A percentile compares a stretch with the other conserved stretches of the same genome.
Conservation (phyloP, 2,888 invertebrate genomes). For the Drosophila cognata region DNA sequence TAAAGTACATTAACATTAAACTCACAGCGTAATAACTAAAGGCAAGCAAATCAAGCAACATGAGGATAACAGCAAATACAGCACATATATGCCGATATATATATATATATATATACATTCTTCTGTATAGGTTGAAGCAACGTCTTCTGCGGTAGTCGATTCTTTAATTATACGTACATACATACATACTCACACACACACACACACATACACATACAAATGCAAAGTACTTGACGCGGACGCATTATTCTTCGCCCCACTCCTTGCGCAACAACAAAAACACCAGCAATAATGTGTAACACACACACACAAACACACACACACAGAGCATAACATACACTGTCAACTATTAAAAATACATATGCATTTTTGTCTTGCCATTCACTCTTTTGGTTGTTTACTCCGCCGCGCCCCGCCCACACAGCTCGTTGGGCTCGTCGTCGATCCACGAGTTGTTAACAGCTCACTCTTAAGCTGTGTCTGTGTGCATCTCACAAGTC, state of each 20-base stretch:
- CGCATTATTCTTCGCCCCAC: conserved; percentile 8
- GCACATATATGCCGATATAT: conserved; percentile 9
- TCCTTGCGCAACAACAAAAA: conserved; percentile 12
- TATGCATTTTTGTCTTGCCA: conserved; percentile 33
- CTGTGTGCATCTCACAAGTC: not conserved
- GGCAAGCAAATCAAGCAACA: conserved; percentile 13
- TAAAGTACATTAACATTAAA: conserved; percentile 14
- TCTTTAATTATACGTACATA: conserved; percentile 6
- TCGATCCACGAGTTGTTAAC: conserved; percentile 8
- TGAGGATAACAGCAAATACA: conserved; percentile 27
- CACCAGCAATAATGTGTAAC: conserved; percentile 15
- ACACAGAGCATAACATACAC: conserved; percentile 5
- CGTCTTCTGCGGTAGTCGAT: conserved; percentile 3
- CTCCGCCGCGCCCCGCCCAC: conserved; percentile 6
- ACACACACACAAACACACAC: conserved; percentile 19
- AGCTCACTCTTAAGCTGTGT: conserved; percentile 9
- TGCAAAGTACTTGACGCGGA: conserved; percentile 1
- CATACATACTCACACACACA: not conserved
- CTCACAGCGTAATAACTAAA: conserved; percentile 15
- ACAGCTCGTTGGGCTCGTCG: not conserved
- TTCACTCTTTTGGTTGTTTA: conserved; percentile 45
- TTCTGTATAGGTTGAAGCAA: conserved; percentile 12
- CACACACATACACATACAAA: not conserved
- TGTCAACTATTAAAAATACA: conserved; percentile 13
- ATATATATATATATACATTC: conserved; percentile 1